Evolutionary conservation across 2,113 vertebrate species (phyloP).

Genomic region (Falco punctatus): DNA sequence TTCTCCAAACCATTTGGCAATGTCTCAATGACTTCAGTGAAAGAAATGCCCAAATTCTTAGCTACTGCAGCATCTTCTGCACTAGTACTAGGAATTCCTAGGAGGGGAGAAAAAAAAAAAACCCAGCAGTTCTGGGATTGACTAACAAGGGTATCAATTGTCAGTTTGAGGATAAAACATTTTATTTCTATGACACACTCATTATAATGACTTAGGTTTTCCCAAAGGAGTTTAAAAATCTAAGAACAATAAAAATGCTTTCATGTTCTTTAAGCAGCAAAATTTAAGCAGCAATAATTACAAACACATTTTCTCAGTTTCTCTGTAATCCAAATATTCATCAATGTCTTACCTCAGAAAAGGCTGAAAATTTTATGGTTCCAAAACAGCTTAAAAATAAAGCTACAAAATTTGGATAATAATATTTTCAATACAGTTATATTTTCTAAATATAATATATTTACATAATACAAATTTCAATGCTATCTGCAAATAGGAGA

Average conservation of each 20-base stretch:
- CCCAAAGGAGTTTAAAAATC: neutral
- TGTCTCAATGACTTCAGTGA: conserved; percentile 79
- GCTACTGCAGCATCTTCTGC: conserved; percentile 82
- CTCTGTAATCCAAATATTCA: neutral
- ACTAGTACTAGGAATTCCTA: conserved; percentile 87
- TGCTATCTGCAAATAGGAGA: neutral
- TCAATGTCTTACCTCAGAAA: neutral
- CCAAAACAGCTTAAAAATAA: neutral
- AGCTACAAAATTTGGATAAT: neutral
- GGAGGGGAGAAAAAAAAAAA: neutral
- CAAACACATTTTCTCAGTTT: neutral
- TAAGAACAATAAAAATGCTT: neutral
- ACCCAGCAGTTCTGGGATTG: neutral
- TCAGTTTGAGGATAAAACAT: neutral
- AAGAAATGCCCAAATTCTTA: conserved; percentile 79
- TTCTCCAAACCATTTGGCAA: conserved; percentile 80
- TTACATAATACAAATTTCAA: neutral
- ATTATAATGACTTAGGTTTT: neutral
- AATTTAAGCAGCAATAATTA: neutral
- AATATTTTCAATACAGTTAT: neutral
- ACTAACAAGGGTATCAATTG: neutral
- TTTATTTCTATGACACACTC: neutral
- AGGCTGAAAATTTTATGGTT: neutral
- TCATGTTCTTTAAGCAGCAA: neutral
- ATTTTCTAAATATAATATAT: neutral